Evolutionary conservation across 1,140 invertebrate genomes (phyloP), one percentile per base, ranked within the genome.

Genomic region (Drosophila quadrilineata): DNA sequence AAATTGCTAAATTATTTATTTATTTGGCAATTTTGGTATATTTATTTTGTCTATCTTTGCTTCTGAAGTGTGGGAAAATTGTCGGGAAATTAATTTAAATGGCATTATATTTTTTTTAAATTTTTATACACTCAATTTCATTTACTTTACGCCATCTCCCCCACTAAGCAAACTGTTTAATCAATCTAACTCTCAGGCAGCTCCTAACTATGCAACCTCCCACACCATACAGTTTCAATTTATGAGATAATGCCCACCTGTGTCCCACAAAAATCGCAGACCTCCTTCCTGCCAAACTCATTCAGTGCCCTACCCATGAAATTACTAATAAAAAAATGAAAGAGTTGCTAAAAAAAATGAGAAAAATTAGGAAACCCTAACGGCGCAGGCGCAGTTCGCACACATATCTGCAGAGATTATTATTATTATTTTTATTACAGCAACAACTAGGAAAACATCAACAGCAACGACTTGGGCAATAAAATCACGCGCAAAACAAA

Each of bases 401-500:
- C 46, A 33, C 56, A 45, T 29, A 59, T 45, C 35, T 36, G 50
- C 45, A 10, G 45, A 60, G 56, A 66, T 66, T 60, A 60, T 62
- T 58, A 53, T 67, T 67, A 62, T 54, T 54, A 53, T 21, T 38
- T 17, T 35, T 35, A 35, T 14, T 49, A 65, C 50, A 64, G 38
- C 46, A 77, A 40, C 35, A 72, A 58, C 54, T 57, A 16, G 29
- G 29, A 21, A 21, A 52, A 62, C 52, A 65, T 41, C 40, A 72
- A 33, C 31, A 71, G 36, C 41, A 66, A 36, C 38, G 10, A 48
- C 54, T 62, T 49, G 14, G 56, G 48, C 60, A 62, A 85, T 77
- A 85, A 85, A 71, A 77, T 60, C 33, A 59, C 49, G 65, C 65
- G 54, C 56, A 38, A 46, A 40, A 60, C 14, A 35, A 57, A 84